Conservation (phyloP, 2,113 vertebrate genomes). For the Myiagra hebetior region DNA sequence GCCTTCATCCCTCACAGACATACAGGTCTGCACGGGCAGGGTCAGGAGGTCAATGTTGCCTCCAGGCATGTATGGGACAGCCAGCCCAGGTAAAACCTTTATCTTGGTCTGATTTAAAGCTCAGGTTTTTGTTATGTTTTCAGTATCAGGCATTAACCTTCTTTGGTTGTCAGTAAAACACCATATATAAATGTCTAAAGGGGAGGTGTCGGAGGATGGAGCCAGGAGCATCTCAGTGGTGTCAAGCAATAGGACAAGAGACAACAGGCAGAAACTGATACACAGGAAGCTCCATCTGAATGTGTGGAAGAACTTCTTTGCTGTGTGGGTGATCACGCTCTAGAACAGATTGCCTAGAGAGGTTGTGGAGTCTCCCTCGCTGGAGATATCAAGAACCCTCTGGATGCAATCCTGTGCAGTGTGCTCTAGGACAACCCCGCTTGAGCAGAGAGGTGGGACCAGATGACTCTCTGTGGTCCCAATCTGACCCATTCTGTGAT, state of each 20-base stretch:
- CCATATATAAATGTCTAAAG: not conserved
- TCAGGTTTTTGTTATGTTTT: not conserved
- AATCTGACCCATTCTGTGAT: not conserved
- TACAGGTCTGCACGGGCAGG: accelerated
- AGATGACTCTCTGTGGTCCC: too few relatives aligned
- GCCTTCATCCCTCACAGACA: accelerated
- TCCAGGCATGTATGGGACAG: accelerated
- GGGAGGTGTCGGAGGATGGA: not conserved
- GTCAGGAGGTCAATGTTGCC: too few relatives aligned
- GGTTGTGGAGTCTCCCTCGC: not conserved
- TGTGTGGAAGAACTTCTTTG: not conserved
- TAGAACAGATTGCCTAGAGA: not conserved
- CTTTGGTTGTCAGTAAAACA: not conserved
- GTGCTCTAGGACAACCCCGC: not conserved
- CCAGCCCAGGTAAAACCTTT: not conserved
- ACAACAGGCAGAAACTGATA: not conserved
- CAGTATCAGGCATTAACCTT: not conserved
- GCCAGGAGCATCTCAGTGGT: not conserved
- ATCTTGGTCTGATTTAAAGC: not conserved
- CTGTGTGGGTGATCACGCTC: not conserved
- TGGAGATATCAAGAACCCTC: not conserved
- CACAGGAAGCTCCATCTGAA: not conserved
- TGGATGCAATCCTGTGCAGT: not conserved
- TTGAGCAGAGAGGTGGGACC: not conserved
- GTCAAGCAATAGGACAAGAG: not conserved